Base-by-base conservation (phyloP, 1,140 invertebrate species). In the Penaeus chinensis region DNA sequence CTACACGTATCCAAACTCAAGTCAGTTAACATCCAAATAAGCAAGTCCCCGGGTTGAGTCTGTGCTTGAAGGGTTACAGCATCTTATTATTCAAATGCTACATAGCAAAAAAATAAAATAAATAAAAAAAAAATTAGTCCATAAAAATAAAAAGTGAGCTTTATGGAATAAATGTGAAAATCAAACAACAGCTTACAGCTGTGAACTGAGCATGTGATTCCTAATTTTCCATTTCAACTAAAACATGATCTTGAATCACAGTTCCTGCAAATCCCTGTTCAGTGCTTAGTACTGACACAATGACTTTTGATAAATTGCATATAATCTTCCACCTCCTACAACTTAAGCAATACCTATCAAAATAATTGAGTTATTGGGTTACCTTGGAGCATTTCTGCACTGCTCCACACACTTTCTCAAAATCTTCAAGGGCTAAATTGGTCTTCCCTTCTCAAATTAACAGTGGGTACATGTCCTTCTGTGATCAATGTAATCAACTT, bases 401-500 rank as follows among this genome's bases (percentile, higher is more conserved):
- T 54, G 54, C 54, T 54, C 54, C 54, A 54, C 54, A 54, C 54
- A 54, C 54, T 54, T 54, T 54, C 54, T 54, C 11, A 54, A 42
- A 42, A 54, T 54, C 54, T 54, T 54, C 54, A 16, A 8, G 54
- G 54, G 54, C 54, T 54, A 54, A 54, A 54, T 54, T 54, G 54
- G 54, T 54, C 54, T 54, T 54, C 54, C 54, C 54, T 54, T 54
- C 54, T 54, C 54, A 54, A 54, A 10, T 13, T 16, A 54, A 13
- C 27, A 60, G 77, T 86, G 78, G 78, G 47, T 24, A 60, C 77
- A 80, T 66, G 84, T 80, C 84, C 84, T 63, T 79, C n/a, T 63
- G 84, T 80, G 84, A 86, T 79, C 47, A 60, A 27, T 69, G 76
- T 76, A 86, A 63, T 78, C 79, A 63, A 79, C 84, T 61, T 54